Base-by-base conservation (phyloP, 2,113 vertebrate genomes). In the Spilogale gracilis region DNA sequence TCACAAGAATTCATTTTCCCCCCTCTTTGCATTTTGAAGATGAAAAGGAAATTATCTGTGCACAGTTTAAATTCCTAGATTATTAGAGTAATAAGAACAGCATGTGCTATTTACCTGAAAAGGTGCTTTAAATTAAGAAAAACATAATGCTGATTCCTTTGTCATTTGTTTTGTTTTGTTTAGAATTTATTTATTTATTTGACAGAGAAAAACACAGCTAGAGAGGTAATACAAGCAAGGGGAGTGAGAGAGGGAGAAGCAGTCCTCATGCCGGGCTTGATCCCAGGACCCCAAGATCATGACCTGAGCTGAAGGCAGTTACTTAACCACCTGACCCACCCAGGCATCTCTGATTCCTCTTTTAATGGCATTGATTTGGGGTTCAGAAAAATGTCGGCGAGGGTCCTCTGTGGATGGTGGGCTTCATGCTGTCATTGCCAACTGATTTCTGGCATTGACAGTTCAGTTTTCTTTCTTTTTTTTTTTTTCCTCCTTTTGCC, bases 381-480 rank as follows among this genome's bases (percentile, higher is more conserved):
- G 71, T 6, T 25, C 3, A 74, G 58, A 88, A 73, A 97, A 85
- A 71, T 93, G 87, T n/a, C 96, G 91, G 20, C 84, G 85, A 88
- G 43, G 9, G 76, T 95, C 71, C 4, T 85, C 48, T 89, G 27
- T 65, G 93, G 52, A 74, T 32, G 48, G 74, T 4, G 25, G 1
- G 18, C 2, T 67, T 98, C 63, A 63, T 63, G 30, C 18, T 91
- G 13, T 65, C 92, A 45, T n/a, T 98, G 92, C 30, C 21, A n/a
- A 43, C 76, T 91, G 52, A 94, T 94, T 96, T 89, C 65, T 96
- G 71, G 88, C 65, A 79, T 6, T 58, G 89, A 67, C 8, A 92
- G 82, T 17, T 91, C 3, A 5, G 84, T 91, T 98, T 95, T 43
- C n/a, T 67, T 94, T 88, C 32, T 61, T 93, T 91, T n/a, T 92